These are phyloP conservation scores for Cinara cedri DNA, from an alignment of 2,888 invertebrate genomes.

Conservation along the genomic window DNA sequence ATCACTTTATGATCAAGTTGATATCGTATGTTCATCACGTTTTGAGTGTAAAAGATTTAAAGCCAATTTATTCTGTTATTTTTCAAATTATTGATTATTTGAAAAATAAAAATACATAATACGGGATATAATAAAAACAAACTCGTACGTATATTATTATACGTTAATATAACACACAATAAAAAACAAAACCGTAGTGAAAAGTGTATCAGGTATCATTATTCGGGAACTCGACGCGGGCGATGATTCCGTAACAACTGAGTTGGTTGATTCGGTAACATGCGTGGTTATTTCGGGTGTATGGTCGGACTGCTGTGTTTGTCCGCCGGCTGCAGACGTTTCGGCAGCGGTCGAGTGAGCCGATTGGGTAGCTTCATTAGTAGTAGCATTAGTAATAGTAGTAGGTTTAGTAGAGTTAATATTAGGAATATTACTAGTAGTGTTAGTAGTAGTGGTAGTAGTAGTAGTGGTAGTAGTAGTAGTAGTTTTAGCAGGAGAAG, in stretches of 20 bases:
- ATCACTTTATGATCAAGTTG: no score
- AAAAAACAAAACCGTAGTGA: background rate
- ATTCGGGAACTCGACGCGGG: constrained; percentile 3
- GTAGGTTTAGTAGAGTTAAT: no score
- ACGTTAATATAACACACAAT: constrained; percentile 1
- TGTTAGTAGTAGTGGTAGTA: background rate
- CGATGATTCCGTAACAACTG: background rate
- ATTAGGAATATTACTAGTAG: background rate
- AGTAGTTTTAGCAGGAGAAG: background rate
- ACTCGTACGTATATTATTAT: background rate
- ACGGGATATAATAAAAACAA: no score
- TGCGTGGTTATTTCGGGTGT: background rate
- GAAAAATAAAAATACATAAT: no score
- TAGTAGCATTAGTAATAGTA: no score
- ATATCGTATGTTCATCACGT: no score
- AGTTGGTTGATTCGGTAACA: background rate
- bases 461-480: background rate
- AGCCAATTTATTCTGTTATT: no score
- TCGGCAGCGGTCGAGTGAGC: no score
- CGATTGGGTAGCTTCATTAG: no score
- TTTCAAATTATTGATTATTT: no score
- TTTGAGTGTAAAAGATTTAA: no score
- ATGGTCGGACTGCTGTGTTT: background rate
- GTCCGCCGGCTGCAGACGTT: no score
- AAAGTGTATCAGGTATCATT: background rate